Percentiles rank a stretch among this genome's conserved stretches.
Evolutionary conservation across 2,797 vertebrate genomes (phyloP).

Genomic region (Microctenopoma steveboyesi): DNA sequence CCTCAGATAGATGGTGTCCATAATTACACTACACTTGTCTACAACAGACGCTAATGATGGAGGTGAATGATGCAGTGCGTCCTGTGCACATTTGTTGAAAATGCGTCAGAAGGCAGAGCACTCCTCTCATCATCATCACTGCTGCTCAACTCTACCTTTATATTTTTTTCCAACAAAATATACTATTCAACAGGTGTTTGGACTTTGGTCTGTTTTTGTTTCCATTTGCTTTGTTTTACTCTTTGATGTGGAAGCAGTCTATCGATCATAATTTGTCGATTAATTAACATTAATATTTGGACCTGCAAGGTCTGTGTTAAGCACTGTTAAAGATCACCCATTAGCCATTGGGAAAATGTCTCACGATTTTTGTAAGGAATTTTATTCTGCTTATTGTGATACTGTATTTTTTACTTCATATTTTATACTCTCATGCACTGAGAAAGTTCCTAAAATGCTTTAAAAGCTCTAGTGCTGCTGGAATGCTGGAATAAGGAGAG

Average conservation of each 20-base stretch:
- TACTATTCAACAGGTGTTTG: background rate
- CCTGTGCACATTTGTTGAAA: background rate
- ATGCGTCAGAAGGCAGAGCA: slow-evolving; percentile 9
- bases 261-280: slow-evolving; percentile 7
- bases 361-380: background rate
- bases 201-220: background rate
- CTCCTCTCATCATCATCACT: background rate
- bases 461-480: slow-evolving; percentile 7
- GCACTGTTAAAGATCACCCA: slow-evolving; percentile 20
- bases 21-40: slow-evolving; percentile 8
- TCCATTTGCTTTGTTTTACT: background rate
- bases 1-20: background rate
- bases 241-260: background rate
- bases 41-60: slow-evolving; percentile 8
- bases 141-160: background rate
- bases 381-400: background rate
- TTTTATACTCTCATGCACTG: background rate
- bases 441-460: background rate
- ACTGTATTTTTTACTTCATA: background rate
- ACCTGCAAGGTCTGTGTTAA: slow-evolving; percentile 8
- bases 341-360: background rate
- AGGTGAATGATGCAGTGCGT: slow-evolving; percentile 1
- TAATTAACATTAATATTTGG: slow-evolving; percentile 15
- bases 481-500: slow-evolving; percentile 36
- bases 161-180: background rate